Evolutionary conservation across 2,113 vertebrate genomes (phyloP).

Genomic region (Coptodon bakossiorum): DNA sequence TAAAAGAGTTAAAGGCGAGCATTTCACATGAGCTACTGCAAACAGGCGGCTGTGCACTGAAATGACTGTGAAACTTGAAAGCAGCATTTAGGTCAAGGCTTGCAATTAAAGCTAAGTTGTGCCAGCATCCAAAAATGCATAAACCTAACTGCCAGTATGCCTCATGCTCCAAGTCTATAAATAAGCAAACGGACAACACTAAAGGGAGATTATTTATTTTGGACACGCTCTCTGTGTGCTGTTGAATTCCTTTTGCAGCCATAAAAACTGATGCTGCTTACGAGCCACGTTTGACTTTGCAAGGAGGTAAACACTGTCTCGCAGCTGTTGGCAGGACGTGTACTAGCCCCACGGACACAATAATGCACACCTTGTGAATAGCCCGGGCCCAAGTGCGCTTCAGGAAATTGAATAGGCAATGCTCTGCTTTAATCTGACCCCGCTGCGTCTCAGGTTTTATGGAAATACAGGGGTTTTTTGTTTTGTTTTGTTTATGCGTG

Average conservation of each 20-base stretch:
- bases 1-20: background rate
- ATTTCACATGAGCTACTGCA: background rate
- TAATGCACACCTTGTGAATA: background rate
- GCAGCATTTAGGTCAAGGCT: background rate
- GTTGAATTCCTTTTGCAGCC: background rate
- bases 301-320: background rate
- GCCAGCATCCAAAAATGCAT: background rate
- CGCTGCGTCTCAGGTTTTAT: background rate
- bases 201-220: background rate
- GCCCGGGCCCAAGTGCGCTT: background rate
- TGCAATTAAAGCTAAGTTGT: background rate
- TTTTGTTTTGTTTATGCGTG: background rate
- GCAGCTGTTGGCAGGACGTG: conserved; percentile 32
- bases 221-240: background rate
- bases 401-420: conserved; percentile 15
- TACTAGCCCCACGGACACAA: background rate
- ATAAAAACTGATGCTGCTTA: conserved; percentile 2
- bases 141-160: background rate
- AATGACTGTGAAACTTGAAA: background rate
- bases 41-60: background rate
- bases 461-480: background rate
- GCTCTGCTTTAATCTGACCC: background rate
- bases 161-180: background rate
- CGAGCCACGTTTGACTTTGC: background rate
- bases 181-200: background rate